Percentiles rank a stretch among this genome's conserved stretches.
phyloP scores from a whole-genome alignment of 2,797 vertebrate genomes.

The Melanotaenia nigrans region DNA sequence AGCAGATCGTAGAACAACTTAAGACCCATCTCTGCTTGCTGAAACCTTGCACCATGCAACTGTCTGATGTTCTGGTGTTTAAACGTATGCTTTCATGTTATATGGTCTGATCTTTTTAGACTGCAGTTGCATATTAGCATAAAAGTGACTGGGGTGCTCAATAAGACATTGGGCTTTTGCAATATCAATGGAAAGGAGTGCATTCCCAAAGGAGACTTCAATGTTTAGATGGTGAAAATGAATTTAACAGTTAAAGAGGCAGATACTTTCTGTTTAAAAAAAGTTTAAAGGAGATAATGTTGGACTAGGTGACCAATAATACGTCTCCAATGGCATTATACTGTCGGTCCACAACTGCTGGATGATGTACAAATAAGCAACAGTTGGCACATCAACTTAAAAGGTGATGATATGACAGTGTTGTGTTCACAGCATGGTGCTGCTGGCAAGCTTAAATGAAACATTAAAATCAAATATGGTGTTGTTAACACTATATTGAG shows the following conservation, averaged over 20 bases:
- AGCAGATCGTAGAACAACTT: not conserved
- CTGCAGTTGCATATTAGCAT: not conserved
- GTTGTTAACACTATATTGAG: slow-evolving; percentile 10
- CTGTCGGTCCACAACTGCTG: slow-evolving; percentile 5
- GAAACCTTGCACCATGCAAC: not conserved
- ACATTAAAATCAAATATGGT: slow-evolving; percentile 6
- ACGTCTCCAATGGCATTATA: not conserved
- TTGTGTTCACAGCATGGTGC: not conserved
- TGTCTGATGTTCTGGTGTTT: not conserved
- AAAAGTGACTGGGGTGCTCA: not conserved
- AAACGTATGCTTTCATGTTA: not conserved
- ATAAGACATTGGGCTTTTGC: not conserved
- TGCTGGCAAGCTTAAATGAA: not conserved
- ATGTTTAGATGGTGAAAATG: not conserved
- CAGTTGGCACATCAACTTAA: slow-evolving; percentile 8
- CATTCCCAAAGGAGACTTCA: not conserved
- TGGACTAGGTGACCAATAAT: not conserved
- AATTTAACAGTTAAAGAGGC: not conserved
- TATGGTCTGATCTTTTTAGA: not conserved
- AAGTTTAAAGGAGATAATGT: not conserved
- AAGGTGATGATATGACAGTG: slow-evolving; percentile 5
- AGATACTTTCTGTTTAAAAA: not conserved
- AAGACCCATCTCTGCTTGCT: not conserved
- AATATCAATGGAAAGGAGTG: not conserved
- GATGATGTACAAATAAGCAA: slow-evolving; percentile 4